These are phyloP conservation scores for Argyresthia goedartella DNA, from an alignment of 2,888 invertebrate species.

Conservation along the genomic window DNA sequence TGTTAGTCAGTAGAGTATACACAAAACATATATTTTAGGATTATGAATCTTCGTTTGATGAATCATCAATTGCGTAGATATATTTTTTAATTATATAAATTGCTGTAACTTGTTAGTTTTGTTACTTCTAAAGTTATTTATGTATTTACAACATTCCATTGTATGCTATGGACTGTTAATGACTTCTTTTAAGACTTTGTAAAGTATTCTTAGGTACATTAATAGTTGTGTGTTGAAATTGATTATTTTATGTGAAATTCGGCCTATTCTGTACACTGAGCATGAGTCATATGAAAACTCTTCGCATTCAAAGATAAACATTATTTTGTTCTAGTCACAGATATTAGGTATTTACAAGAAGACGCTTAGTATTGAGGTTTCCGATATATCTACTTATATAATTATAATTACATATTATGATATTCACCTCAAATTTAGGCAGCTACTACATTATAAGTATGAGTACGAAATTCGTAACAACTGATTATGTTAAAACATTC, in stretches of 20 bases:
- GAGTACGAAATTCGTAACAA: background rate
- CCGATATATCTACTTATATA: no score
- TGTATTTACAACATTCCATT: slow-evolving; percentile 53
- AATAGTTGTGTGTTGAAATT: slow-evolving; percentile 29
- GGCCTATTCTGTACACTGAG: slow-evolving; percentile 4
- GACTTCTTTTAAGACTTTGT: no score
- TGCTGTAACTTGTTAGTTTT: background rate
- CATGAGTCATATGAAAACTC: background rate
- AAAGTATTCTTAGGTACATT: slow-evolving; percentile 12
- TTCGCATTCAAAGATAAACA: background rate
- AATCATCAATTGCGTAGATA: slow-evolving; percentile 13
- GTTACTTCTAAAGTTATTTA: background rate
- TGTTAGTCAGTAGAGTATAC: slow-evolving; percentile 65
- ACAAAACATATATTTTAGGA: slow-evolving; percentile 55
- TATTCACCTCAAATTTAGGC: slow-evolving; percentile 47
- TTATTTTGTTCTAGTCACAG: background rate
- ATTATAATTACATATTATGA: slow-evolving; percentile 10
- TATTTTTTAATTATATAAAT: background rate
- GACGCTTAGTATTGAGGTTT: slow-evolving; percentile 14
- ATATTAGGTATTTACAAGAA: background rate
- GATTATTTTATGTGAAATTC: slow-evolving; percentile 17
- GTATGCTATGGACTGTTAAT: background rate
- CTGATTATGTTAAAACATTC: background rate
- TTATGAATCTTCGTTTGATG: slow-evolving; percentile 53
- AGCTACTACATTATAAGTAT: slow-evolving; percentile 36